Evolutionary conservation across 2,797 vertebrate genomes (phyloP).

Genomic region (Clarias pachynema): DNA sequence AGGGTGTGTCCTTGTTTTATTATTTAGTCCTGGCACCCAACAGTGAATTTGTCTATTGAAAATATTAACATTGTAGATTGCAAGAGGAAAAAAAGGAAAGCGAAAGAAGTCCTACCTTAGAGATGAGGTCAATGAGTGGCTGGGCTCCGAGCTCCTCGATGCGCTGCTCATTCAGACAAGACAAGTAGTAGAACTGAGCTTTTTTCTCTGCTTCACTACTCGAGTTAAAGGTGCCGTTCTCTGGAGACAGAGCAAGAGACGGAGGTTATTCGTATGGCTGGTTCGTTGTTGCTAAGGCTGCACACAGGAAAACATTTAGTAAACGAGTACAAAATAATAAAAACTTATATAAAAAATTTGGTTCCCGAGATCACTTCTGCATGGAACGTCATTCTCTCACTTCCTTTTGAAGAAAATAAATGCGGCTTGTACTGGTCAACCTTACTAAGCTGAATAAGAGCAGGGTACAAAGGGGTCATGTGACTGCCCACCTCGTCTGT

Average conservation of each 20-base stretch:
- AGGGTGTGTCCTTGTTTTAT: not conserved
- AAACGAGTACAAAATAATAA: not conserved
- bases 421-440: not conserved
- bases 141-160: conserved; percentile 92
- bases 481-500: not conserved
- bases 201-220: conserved; percentile 95
- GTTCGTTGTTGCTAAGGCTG: not conserved
- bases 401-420: not conserved
- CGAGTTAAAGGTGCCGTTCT: conserved; percentile 92
- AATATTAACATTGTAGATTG: not conserved
- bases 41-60: not conserved
- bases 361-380: not conserved
- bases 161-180: conserved; percentile 88
- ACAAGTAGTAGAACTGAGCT: conserved; percentile 91
- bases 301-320: conserved; percentile 5
- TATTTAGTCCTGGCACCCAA: not conserved
- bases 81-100: not conserved
- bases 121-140: conserved; percentile 89
- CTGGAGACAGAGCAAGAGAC: conserved; percentile 63
- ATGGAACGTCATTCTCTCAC: too few species aligned
- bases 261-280: not conserved
- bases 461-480: conserved; percentile 7
- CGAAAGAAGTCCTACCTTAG: conserved; percentile 76
- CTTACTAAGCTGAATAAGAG: not conserved
- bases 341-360: not conserved